Base-by-base conservation (phyloP, 2,888 invertebrate genomes). In the Chloroclystis v-ata region DNA sequence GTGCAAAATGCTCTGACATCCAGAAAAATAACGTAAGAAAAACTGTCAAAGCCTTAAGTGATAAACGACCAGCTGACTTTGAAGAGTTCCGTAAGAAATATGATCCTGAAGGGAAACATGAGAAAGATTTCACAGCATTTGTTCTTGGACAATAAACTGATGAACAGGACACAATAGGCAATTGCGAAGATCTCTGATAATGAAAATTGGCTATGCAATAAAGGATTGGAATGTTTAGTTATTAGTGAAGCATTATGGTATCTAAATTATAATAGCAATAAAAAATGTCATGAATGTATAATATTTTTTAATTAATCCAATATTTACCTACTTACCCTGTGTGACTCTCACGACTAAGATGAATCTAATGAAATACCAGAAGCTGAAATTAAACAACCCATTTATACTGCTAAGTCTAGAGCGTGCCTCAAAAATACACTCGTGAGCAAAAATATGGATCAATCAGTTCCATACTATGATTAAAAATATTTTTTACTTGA, bases 31-130 rank as follows among this genome's bases (percentile, higher is more conserved):
- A 71, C 44, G 58, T 83, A 0, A 72, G 72, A 13, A 83, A 81
- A 46, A 65, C 78, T 0, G 78, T 84, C 0, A 80, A 73, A 30
- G 72, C 75, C 0, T 49, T 83, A 0, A 73, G 61, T 13, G 73
- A 78, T 41, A 78, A 62, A 53, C 78, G 63, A 57, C 78, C 78
- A 0, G 67, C 68, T 0, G 69, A 78, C 0, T 76, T 82, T 37
- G 48, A 47, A 1, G 63, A 67, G 13, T 79, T 85, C 61, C 65
- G 70, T 14, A 49, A 65, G 1, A 81, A 78, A 52, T 84, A 67
- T 33, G 85, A 85, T 26, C 82, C 84, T 0, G 75, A 74, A 7
- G 72, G 69, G n/a, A 69, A 78, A 52, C 63, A 82, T 35, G 75
- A 78, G 45, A 65, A 71, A 35, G 65, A 61, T 1, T 83, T 82